phyloP scores from a whole-genome alignment of 2,113 vertebrate genomes.

The Oriolus oriolus region DNA sequence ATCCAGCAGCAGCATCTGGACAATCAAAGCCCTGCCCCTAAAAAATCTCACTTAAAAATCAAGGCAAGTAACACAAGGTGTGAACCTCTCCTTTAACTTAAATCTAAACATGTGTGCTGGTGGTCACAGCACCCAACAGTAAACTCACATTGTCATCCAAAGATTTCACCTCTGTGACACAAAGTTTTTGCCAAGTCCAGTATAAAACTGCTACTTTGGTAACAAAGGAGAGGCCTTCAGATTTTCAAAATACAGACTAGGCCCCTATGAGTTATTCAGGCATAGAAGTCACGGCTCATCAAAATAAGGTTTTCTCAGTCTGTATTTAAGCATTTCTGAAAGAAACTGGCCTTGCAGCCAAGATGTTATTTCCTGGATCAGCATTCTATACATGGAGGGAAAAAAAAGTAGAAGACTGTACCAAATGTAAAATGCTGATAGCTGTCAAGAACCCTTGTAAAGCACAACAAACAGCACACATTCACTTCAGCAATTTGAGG shows the following conservation, averaged over 20 bases:
- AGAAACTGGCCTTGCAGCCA: not conserved
- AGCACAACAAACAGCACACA: not conserved
- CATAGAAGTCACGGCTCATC: not conserved
- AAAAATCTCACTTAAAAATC: not conserved
- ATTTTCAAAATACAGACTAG: not conserved
- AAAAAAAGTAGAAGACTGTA: not conserved
- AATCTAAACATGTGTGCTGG: accelerated
- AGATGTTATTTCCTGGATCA: not conserved
- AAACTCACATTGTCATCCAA: not conserved
- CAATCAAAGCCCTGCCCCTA: not conserved
- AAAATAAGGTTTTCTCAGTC: not conserved
- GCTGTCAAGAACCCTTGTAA: not conserved
- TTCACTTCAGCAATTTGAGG: not conserved
- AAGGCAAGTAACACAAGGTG: not conserved
- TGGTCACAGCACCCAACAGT: not conserved
- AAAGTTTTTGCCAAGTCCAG: not conserved
- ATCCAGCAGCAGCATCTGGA: not conserved
- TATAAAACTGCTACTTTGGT: not conserved
- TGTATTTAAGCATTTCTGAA: not conserved
- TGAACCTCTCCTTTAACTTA: not conserved
- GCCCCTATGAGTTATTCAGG: not conserved
- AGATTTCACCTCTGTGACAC: not conserved
- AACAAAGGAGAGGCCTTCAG: not conserved
- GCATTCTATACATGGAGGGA: not conserved
- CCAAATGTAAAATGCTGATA: not conserved